Evolutionary conservation across 2,888 invertebrate genomes (phyloP), one percentile per base, ranked within the genome.

Genomic region (Drosophila melanosoma): DNA sequence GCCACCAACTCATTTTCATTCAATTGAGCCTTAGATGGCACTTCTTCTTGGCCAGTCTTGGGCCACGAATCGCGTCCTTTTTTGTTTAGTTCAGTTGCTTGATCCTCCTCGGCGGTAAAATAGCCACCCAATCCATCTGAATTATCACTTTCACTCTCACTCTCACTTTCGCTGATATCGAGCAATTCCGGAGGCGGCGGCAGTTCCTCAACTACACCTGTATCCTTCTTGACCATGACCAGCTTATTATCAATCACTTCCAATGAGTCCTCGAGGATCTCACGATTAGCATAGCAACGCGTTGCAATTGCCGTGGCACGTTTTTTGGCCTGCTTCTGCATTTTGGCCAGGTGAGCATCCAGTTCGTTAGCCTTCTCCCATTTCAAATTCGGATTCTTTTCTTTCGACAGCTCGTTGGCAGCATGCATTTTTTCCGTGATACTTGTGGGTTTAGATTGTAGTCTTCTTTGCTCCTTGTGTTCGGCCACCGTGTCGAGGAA

Each of bases 161-260:
- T 74, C 4, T 85, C 85, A 6, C 74, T 69, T 35, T 82, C 84
- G 20, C 73, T 74, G 6, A 84, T 70, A 49, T 74, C 75, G 29
- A 89, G 66, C 0, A 86, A 57, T 0, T 45, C 69, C 2, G 87
- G 87, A 1, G 90, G 81, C 1, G 79, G 77, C 0, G 90, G 88
- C 23, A 91, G 60, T 17, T 92, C 91, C 26, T 81, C 76, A 10
- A 92, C 32, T 5, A 77, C 82, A 0, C 91, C 90, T 0, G 91
- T 82, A 42, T 81, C 76, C 53, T 88, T 87, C 40, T 91, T 91
- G 1, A 91, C 82, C 48, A 92, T 79, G 76, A 92, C 87, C 66
- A 93, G 65, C 17, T 85, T 84, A 26, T 89, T 87, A 68, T 92
- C 83, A 2, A 92, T 79, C 6, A 92, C 82, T 33, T 93, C 93